Conservation (phyloP, 2,888 invertebrate genomes). For the Thymelicus sylvestris region DNA sequence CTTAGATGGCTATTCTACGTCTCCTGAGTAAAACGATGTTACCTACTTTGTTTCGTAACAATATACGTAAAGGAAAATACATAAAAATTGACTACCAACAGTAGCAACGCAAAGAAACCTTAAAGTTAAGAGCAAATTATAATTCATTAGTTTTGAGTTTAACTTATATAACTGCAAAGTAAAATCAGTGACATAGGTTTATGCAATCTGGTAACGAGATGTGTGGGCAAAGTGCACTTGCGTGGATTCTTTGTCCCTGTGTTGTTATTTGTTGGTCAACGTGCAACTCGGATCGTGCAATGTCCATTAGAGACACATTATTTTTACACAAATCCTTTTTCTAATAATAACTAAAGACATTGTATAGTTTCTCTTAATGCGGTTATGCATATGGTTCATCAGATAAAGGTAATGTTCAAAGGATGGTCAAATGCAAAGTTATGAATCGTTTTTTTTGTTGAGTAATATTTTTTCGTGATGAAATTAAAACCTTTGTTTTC, state of each 20-base stretch:
- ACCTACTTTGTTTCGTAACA: too few species aligned
- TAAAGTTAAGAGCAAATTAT: neutral
- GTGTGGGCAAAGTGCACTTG: constrained; percentile 63
- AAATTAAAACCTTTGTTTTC: neutral
- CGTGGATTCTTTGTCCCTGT: constrained; percentile 65
- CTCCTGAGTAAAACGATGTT: too few species aligned
- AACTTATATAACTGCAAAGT: constrained; percentile 13
- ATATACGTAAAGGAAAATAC: too few species aligned
- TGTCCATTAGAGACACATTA: constrained; percentile 10
- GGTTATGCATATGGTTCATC: neutral
- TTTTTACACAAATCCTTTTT: constrained; percentile 27
- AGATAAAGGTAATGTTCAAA: neutral
- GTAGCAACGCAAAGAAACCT: constrained; percentile 20
- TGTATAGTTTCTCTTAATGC: constrained; percentile 24
- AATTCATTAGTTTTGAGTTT: constrained; percentile 14
- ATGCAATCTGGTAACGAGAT: constrained; percentile 33
- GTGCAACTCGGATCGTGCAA: neutral
- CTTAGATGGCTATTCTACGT: too few species aligned
- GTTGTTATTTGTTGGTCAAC: constrained; percentile 45
- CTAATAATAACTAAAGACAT: constrained; percentile 14
- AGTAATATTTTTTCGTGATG: neutral
- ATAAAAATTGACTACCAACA: constrained; percentile 8
- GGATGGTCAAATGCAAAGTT: neutral
- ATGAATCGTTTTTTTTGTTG: neutral
- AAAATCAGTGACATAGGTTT: constrained; percentile 34